Percentiles rank a stretch among this genome's conserved stretches.
Evolutionary conservation across 2,888 invertebrate species (phyloP).

Genomic region (Xestoiulus laeticollis): DNA sequence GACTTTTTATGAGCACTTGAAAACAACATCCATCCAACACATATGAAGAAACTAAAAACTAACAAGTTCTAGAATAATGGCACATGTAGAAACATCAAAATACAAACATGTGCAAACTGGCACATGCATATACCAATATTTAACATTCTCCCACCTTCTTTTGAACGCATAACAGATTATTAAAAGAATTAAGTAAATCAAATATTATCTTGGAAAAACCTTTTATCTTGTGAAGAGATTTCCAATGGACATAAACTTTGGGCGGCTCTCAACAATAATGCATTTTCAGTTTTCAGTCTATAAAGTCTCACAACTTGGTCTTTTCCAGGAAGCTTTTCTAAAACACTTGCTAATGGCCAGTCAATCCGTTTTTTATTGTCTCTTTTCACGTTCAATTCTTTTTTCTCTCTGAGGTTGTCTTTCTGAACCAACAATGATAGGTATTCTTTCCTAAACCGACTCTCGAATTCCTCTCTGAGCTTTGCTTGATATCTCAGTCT

Average conservation of each 20-base stretch:
- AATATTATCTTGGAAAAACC: background rate
- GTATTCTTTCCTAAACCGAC: background rate
- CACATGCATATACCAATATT: background rate
- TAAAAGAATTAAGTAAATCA: background rate
- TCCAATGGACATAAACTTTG: background rate
- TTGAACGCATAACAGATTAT: background rate
- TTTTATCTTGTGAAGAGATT: background rate
- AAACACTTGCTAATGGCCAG: background rate
- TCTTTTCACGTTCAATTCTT: background rate
- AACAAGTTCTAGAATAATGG: too few relatives aligned
- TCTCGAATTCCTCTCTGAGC: background rate
- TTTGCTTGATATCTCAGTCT: background rate
- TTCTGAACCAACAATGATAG: background rate
- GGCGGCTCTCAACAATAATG: background rate
- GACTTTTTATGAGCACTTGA: too few relatives aligned
- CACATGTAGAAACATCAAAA: too few relatives aligned
- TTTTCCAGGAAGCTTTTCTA: background rate
- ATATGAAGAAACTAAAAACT: too few relatives aligned
- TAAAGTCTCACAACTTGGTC: background rate
- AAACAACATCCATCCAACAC: too few relatives aligned
- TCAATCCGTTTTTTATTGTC: background rate
- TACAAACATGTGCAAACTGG: too few relatives aligned
- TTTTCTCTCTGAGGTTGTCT: too few relatives aligned
- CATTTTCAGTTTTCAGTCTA: background rate
- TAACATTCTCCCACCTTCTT: conserved; percentile 17